Conservation (phyloP, 2,113 vertebrate genomes). For the Podarcis raffonei region DNA sequence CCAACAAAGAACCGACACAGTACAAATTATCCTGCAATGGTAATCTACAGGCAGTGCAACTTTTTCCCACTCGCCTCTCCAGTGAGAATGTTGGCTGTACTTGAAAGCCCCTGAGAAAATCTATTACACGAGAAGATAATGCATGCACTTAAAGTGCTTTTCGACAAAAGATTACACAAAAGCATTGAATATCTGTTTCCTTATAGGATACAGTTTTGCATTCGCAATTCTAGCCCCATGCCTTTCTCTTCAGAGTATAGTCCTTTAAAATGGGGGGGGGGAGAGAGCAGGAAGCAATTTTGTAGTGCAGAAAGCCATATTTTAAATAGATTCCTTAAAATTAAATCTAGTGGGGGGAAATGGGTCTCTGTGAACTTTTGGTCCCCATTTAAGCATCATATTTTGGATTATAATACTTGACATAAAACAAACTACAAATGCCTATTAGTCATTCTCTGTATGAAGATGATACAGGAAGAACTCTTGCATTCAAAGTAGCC, state of each 20-base stretch:
- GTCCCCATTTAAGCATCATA: neutral
- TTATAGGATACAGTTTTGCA: neutral
- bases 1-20: neutral
- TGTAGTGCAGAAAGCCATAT: neutral
- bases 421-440: neutral
- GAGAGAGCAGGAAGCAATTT: neutral
- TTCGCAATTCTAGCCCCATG: neutral
- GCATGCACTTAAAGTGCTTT: neutral
- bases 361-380: neutral
- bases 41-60: neutral
- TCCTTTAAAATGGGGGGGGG: neutral
- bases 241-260: neutral
- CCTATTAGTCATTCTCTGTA: neutral
- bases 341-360: neutral
- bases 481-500: neutral
- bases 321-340: slow-evolving; percentile 10
- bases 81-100: neutral
- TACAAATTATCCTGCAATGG: neutral
- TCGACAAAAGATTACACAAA: neutral
- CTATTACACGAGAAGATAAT: neutral
- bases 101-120: neutral
- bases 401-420: neutral
- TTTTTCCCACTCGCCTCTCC: neutral
- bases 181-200: neutral
- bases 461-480: neutral